Evolutionary conservation across 2,113 vertebrate genomes (phyloP), one percentile per base, ranked within the genome.

Genomic region (Haplochromis vanheusdeni): DNA sequence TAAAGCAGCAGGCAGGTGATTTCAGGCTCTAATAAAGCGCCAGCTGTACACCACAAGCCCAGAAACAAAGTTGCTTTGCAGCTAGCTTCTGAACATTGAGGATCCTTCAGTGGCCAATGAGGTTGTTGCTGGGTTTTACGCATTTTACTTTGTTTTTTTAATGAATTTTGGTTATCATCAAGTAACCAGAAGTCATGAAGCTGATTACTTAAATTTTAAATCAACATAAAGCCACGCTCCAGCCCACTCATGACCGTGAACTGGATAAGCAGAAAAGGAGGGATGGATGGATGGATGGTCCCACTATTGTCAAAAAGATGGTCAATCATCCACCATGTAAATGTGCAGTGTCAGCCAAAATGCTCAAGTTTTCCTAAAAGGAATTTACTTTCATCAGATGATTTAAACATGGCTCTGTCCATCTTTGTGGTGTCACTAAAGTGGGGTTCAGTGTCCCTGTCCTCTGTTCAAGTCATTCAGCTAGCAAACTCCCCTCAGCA

Each of bases 371-470:
- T 35, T 65, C 17, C 60, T 35, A 35, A 65, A 65, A 65, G 60
- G 4, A 65, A 65, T 65, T 65, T 65, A 65, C 60, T 65, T 65
- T 65, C 19, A 65, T n/a, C 16, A 37, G 60, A 62, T 62, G n/a
- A 42, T 42, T 73, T 23, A 26, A 45, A 73, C 40, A 73, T 26
- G 37, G 37, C 21, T 26, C 40, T 73, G 60, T 35, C 31, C 31
- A 65, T 65, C 68, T 73, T 73, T 45, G 21, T 73, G 37, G 45
- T 73, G 21, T 70, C 37, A 70, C 37, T 45, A 45, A 73, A 45
- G 37, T 73, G 68, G 21, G 68, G 8, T 28, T 75, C 70, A 49
- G 42, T 49, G 42, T 77, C 9, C 70, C 45, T 7, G 70, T 77
- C 70, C 23, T 73, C 9, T 5, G 42, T 28, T 49, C 10, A 7